Evolutionary conservation across 2,888 invertebrate genomes (phyloP).

Genomic region (Epinotia brunnichana): DNA sequence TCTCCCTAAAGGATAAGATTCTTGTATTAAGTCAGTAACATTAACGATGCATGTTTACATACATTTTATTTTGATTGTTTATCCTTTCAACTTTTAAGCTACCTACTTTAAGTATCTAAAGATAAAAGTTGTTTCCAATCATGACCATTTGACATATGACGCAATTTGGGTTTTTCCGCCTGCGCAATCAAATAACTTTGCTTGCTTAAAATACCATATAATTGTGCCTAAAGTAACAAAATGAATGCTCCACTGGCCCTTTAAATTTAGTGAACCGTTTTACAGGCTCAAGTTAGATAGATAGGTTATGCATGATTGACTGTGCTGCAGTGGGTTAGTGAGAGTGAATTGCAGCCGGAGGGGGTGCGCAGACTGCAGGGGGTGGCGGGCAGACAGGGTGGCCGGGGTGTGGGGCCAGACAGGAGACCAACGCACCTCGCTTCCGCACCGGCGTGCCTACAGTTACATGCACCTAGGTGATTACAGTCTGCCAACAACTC

Average conservation of each 20-base stretch:
- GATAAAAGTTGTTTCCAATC: neutral
- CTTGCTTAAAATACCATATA: too few species aligned
- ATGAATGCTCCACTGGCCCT: neutral
- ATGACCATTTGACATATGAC: constrained; percentile 29
- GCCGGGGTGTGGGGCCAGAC: constrained; percentile 77
- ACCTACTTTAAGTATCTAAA: neutral
- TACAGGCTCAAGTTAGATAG: constrained; percentile 71
- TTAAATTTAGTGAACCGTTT: constrained; percentile 8
- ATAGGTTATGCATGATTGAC: constrained; percentile 78
- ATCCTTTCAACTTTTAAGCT: constrained; percentile 8
- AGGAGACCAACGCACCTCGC: constrained; percentile 80
- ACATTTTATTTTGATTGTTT: neutral
- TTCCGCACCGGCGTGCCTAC: constrained; percentile 71
- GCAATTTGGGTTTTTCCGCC: constrained; percentile 2
- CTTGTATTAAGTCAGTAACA: neutral
- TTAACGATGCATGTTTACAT: neutral
- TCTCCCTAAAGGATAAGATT: neutral
- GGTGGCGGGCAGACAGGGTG: constrained; percentile 71
- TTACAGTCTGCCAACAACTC: constrained; percentile 60
- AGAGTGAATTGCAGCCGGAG: constrained; percentile 79
- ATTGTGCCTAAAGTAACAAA: neutral
- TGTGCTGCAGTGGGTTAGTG: constrained; percentile 83
- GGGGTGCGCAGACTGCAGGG: constrained; percentile 54
- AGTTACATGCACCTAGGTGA: constrained; percentile 60
- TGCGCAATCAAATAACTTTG: neutral